Base-by-base conservation (phyloP, 2,888 invertebrate species). In the Augochlorella aurata region DNA sequence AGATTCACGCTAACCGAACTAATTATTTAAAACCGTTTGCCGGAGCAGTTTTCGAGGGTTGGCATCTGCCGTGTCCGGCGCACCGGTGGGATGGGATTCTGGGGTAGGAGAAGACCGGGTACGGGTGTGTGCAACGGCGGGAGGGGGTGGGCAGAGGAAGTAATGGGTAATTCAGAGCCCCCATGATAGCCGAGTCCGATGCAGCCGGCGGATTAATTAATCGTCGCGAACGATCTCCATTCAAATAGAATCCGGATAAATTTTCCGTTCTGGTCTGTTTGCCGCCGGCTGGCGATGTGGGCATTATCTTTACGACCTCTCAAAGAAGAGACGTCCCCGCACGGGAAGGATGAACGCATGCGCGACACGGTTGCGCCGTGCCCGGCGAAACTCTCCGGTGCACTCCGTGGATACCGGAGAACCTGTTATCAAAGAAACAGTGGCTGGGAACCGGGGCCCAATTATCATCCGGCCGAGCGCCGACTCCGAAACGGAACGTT, bases 351-450 rank as follows among this genome's bases (percentile, higher is more conserved):
- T 79, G 80, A 65, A 88, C 91, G 90, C 90, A 86, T 91, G 91
- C 89, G 89, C 85, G 86, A 85, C 81, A 81, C 79, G 69, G 63
- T n/a, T 21, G 66, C 58, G 61, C 72, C 66, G 69, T 21, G 63
- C 29, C 70, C 52, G 61, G 73, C 70, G 70, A 77, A 74, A 82
- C 76, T 77, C 63, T 38, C 63, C 63, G 63, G 74, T 84, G 85
- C 85, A 84, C 89, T 63, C 63, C 29, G 85, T 65, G 83, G 88
- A 90, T 38, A 91, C 87, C 86, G 86, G 89, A 89, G 90, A 91
- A 90, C 88, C 89, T 90, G 91, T 92, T 91, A 91, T 91, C 91
- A 91, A 89, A 87, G 88, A 85, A 88, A 90, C 91, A 85, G 91
- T 91, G 90, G 89, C 88, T 89, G 87, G 77, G 80, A 88, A 88